Evolutionary conservation across 2,888 invertebrate species (phyloP).

Genomic region (Scelioninae gen. 1): DNA sequence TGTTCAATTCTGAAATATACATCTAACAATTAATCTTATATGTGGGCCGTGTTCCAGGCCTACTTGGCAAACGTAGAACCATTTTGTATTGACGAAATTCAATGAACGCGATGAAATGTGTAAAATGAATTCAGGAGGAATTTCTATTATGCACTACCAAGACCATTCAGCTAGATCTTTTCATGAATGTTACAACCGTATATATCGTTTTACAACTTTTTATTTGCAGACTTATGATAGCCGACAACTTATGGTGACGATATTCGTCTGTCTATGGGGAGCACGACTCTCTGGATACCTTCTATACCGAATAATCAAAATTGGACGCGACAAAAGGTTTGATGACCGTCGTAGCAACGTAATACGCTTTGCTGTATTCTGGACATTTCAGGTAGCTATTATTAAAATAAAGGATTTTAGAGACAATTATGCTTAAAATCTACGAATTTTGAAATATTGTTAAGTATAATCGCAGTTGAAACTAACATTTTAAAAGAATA

Average conservation of each 20-base stretch:
- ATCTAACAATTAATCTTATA: conserved; percentile 26
- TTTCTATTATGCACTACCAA: not conserved
- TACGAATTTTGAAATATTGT: too few relatives aligned
- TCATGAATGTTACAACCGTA: not conserved
- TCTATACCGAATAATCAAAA: conserved; percentile 94
- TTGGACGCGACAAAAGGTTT: conserved; percentile 95
- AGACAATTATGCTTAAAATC: too few relatives aligned
- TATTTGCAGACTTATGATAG: conserved; percentile 90
- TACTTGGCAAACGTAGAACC: conserved; percentile 47
- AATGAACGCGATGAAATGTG: conserved; percentile 34
- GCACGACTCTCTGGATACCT: conserved; percentile 93
- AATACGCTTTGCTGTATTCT: conserved; percentile 95
- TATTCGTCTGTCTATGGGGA: conserved; percentile 95
- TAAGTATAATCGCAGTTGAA: too few relatives aligned
- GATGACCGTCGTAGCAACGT: conserved; percentile 94
- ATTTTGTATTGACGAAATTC: conserved; percentile 40
- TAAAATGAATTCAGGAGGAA: conserved; percentile 27
- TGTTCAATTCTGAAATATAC: conserved; percentile 16
- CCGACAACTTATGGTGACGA: conserved; percentile 95
- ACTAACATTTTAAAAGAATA: too few relatives aligned
- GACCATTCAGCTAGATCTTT: not conserved
- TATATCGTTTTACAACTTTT: not conserved
- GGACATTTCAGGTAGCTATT: conserved; percentile 91
- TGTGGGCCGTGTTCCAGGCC: conserved; percentile 53
- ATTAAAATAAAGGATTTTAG: not conserved